phyloP scores from a whole-genome alignment of 2,888 invertebrate species.

The Epirrita christyi region DNA sequence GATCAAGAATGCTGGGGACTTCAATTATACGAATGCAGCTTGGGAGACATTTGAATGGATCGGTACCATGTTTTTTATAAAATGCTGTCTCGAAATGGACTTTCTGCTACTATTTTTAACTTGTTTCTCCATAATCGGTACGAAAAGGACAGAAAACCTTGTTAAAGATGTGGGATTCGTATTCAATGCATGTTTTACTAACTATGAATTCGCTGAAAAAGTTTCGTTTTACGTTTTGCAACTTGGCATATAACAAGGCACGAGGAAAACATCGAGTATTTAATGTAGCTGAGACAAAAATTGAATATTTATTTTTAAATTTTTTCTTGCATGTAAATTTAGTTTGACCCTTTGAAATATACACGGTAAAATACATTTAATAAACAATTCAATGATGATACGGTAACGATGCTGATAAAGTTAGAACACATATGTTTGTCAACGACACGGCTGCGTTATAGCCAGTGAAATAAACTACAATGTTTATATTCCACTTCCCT shows the following conservation, averaged over 20 bases:
- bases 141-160: conserved; percentile 39
- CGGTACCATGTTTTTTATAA: conserved; percentile 54
- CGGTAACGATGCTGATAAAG: too few species aligned
- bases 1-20: conserved; percentile 48
- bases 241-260: conserved; percentile 1
- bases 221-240: conserved; percentile 22
- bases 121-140: conserved; percentile 53
- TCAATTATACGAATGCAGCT: conserved; percentile 58
- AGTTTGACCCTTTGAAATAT: not conserved
- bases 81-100: conserved; percentile 52
- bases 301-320: too few species aligned
- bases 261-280: not conserved
- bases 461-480: conserved; percentile 40
- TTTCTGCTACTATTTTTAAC: conserved; percentile 65
- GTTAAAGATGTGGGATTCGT: conserved; percentile 46
- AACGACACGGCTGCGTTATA: conserved; percentile 30
- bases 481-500: conserved; percentile 45
- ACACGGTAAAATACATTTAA: not conserved
- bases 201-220: conserved; percentile 28
- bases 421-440: conserved; percentile 17
- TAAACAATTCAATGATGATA: too few species aligned
- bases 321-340: too few species aligned
- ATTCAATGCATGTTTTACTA: conserved; percentile 45
- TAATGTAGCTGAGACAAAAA: too few species aligned
- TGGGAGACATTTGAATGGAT: conserved; percentile 66